Base-by-base conservation (phyloP, 2,113 vertebrate genomes). In the Haplochromis vanheusdeni region DNA sequence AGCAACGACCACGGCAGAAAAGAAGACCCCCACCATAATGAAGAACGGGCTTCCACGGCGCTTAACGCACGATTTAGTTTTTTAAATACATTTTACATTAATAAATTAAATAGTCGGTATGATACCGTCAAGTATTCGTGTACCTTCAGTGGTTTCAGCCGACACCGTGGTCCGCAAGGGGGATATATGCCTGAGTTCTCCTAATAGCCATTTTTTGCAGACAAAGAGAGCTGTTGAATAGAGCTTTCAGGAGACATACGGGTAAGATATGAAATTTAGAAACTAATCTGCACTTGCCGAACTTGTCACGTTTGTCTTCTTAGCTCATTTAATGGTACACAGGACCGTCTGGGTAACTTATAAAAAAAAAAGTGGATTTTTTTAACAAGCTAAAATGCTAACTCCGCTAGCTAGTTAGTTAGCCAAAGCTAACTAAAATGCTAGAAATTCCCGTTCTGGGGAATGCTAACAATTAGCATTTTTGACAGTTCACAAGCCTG, bases 161-260 rank as follows among this genome's bases (percentile, higher is more conserved):
- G 88, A 92, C 92, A 75, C 93, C 83, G 93, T 81, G 94, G 92
- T 93, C 91, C 93, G 87, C 91, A 60, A 92, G 93, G 86, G 94
- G 95, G 93, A 96, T 94, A 82, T 92, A 92, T 92, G 95, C 93
- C 93, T 91, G 93, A 95, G 92, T 95, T 93, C 94, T 96, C 93
- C 87, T 89, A 89, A 95, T 91, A 96, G 96, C 95, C 96, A 93
- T 96, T 96, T 95, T 95, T 89, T 94, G 89, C 94, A 97, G 96
- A 97, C 96, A 97, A 96, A 97, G 96, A 96, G 91, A 92, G 94
- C 94, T 91, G 93, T 91, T 94, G 93, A 96, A 92, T 90, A 93
- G 82, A 37, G 94, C 89, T 92, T 90, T 92, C 87, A 79, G 65
- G 33, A 90, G 84, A 79, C 85, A 92, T 88, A 87, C 21, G 93